phyloP scores from a whole-genome alignment of 2,888 invertebrate species.

The Drosophila anomalata region DNA sequence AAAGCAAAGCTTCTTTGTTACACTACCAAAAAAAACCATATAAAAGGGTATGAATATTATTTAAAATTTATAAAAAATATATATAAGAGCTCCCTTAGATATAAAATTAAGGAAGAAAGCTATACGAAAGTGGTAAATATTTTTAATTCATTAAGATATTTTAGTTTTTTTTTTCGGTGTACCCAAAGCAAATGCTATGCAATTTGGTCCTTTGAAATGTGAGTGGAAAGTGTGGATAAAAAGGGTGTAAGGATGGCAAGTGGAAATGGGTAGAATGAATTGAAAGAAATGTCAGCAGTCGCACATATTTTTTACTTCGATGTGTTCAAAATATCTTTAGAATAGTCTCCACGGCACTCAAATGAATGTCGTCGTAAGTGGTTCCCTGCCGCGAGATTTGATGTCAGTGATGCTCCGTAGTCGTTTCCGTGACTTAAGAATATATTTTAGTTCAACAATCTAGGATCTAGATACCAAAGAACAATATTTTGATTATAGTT shows the following conservation, averaged over 20 bases:
- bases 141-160: not conserved
- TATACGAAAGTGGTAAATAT: not conserved
- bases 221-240: conserved; percentile 20
- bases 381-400: conserved; percentile 28
- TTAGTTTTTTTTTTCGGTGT: not conserved
- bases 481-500: not conserved
- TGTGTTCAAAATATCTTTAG: conserved; percentile 65
- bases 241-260: not conserved
- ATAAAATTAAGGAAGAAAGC: not conserved
- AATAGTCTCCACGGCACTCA: conserved; percentile 59
- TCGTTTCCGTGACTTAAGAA: not conserved
- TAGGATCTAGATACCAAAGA: not conserved
- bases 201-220: conserved; percentile 60
- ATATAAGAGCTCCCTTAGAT: too few species aligned
- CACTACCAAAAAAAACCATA: not conserved
- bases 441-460: not conserved
- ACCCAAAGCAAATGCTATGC: conserved; percentile 44
- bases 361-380: conserved; percentile 66
- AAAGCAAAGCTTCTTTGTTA: conserved; percentile 42
- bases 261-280: not conserved
- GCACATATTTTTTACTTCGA: conserved; percentile 49
- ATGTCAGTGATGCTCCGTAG: conserved; percentile 24
- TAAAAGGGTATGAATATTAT: too few species aligned
- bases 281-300: conserved; percentile 30
- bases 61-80: not conserved